A percentile compares a stretch with the other conserved stretches of the same genome.
Conservation (phyloP, 2,113 vertebrate species). For the Alexandromys fortis region DNA sequence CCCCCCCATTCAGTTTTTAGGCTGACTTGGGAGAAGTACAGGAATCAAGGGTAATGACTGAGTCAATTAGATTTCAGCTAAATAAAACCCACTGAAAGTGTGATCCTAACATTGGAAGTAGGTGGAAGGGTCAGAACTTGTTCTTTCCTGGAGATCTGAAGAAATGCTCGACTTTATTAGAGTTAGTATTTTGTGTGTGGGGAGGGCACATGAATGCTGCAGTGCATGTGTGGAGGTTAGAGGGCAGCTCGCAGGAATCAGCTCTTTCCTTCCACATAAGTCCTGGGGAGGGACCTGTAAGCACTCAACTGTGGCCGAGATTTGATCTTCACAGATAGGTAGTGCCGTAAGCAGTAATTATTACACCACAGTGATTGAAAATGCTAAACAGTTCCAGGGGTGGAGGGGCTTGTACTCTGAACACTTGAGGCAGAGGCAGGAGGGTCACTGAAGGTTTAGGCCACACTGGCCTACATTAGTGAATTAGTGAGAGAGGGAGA, state of each 20-base stretch:
- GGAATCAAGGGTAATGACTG: slow-evolving; percentile 42
- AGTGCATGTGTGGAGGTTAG: neutral
- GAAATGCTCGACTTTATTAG: slow-evolving; percentile 15
- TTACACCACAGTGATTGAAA: slow-evolving; percentile 37
- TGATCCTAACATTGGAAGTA: slow-evolving; percentile 42
- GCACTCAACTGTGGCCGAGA: neutral
- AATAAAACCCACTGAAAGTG: slow-evolving; percentile 36
- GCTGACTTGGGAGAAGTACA: slow-evolving; percentile 40
- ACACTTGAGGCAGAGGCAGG: neutral
- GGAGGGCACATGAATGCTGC: neutral
- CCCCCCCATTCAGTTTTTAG: neutral
- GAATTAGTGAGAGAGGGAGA: neutral
- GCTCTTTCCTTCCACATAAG: neutral
- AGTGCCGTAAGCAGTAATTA: slow-evolving; percentile 58
- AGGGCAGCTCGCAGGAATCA: neutral
- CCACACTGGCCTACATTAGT: neutral
- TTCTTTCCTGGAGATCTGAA: slow-evolving; percentile 29
- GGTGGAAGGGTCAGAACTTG: neutral
- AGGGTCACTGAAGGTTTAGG: neutral
- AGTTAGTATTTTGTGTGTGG: neutral
- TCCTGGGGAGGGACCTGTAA: neutral
- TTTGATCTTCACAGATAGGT: slow-evolving; percentile 46
- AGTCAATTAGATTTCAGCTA: slow-evolving; percentile 50
- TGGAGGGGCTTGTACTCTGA: neutral
- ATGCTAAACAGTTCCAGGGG: neutral